Percentiles rank a stretch among this genome's conserved stretches.
These are phyloP conservation scores for Molorchus minor DNA, from an alignment of 2,888 invertebrate genomes.

Conservation along the genomic window DNA sequence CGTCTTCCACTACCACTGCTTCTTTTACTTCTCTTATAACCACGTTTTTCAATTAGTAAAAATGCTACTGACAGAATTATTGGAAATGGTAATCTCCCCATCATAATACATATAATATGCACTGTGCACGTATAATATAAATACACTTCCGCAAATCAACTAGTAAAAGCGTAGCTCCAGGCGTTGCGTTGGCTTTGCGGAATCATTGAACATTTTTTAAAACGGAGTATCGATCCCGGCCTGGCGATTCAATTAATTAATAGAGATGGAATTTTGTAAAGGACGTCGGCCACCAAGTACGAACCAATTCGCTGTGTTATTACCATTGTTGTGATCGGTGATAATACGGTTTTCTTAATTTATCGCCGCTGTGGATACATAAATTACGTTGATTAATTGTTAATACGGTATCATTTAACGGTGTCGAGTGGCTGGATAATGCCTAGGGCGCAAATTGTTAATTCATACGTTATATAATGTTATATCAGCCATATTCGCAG, in stretches of 20 bases:
- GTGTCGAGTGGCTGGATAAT: neutral
- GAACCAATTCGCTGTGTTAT: conserved; percentile 3
- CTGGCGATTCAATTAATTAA: conserved; percentile 5
- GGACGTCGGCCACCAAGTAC: neutral
- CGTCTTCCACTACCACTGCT: no score
- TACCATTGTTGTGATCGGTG: conserved; percentile 3
- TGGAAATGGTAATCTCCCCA: no score
- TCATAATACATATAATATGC: no score
- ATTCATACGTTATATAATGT: no score
- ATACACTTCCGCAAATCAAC: neutral
- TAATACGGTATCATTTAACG: neutral
- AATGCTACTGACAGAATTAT: no score
- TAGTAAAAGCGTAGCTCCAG: neutral
- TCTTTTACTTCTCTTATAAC: no score
- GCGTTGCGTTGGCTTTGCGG: no score
- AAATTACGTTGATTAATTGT: neutral
- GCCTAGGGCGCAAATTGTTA: no score
- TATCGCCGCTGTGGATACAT: neutral
- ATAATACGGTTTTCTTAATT: conserved; percentile 9
- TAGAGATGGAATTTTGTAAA: neutral
- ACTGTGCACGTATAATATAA: no score
- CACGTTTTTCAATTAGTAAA: no score
- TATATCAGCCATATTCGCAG: no score
- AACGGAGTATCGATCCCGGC: conserved; percentile 2
- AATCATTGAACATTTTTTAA: no score